phyloP scores from a whole-genome alignment of 23 tunicate genomes.

The Trididemnum nubilum region DNA sequence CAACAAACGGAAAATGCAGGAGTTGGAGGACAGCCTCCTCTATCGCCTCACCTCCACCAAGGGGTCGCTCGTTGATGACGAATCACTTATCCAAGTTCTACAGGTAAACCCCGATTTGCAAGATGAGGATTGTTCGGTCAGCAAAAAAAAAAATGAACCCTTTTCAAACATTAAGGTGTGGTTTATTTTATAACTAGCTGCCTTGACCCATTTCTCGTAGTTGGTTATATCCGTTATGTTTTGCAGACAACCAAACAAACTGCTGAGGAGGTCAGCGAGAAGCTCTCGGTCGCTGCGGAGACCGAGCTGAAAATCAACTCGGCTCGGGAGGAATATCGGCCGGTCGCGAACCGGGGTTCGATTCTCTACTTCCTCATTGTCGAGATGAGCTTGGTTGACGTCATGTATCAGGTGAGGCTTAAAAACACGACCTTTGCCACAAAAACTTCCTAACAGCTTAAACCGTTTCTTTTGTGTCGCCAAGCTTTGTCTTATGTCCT shows the following conservation, averaged over 20 bases:
- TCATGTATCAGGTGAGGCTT: constrained; percentile 74
- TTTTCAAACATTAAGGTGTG: background rate
- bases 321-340: constrained; percentile 87
- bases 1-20: constrained; percentile 79
- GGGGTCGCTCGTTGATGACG: constrained; percentile 89
- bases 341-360: constrained; percentile 81
- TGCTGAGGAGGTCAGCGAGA: constrained; percentile 87
- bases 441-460: no score
- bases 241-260: constrained; percentile 85
- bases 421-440: background rate
- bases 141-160: no score
- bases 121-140: background rate
- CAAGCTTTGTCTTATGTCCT: no score
- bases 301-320: constrained; percentile 78
- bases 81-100: constrained; percentile 75
- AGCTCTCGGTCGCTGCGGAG: constrained; percentile 78
- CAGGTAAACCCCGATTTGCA: constrained; percentile 24
- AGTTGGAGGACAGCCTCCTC: constrained; percentile 78
- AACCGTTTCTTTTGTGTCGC: no score
- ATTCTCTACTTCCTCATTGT: constrained; percentile 90
- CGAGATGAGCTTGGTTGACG: constrained; percentile 86
- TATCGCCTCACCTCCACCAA: constrained; percentile 81
- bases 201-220: background rate
- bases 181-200: background rate
- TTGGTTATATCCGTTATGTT: background rate